Evolutionary conservation across 2,797 vertebrate species (phyloP).

Genomic region (Glyptemys insculpta): DNA sequence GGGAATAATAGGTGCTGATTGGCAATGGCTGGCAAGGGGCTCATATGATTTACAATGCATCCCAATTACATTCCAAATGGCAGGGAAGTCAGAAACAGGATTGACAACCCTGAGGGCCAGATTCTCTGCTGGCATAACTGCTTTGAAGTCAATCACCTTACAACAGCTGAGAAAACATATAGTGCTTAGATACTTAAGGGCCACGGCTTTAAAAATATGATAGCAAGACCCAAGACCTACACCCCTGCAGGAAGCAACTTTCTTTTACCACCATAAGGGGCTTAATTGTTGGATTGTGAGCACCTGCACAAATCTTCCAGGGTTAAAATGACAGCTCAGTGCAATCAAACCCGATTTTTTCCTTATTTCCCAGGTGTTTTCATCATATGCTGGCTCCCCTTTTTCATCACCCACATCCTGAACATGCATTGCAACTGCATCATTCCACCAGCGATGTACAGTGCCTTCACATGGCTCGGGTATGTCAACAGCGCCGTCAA

Average conservation of each 20-base stretch:
- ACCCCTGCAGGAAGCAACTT: background rate
- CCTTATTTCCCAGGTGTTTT: conserved; percentile 89
- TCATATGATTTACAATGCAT: background rate
- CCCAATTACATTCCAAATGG: background rate
- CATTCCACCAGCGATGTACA: conserved; percentile 94
- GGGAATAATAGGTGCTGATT: background rate
- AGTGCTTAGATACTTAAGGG: background rate
- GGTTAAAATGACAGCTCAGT: background rate
- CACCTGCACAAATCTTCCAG: background rate
- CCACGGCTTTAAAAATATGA: fast-evolving
- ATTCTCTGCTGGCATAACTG: background rate
- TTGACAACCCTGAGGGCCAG: background rate
- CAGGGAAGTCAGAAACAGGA: background rate
- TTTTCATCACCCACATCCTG: conserved; percentile 99
- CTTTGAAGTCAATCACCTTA: background rate
- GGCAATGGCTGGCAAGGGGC: background rate
- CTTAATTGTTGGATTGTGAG: background rate
- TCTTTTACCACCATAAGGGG: background rate
- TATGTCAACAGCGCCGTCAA: conserved; percentile 99
- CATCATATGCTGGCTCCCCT: conserved; percentile 99
- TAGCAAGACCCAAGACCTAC: background rate
- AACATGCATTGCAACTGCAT: conserved; percentile 97
- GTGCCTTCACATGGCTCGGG: conserved; percentile 97
- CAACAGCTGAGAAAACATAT: background rate
- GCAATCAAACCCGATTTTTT: conserved; percentile 12